Evolutionary conservation across 2,797 vertebrate genomes (phyloP), one percentile per base, ranked within the genome.

Genomic region (Tadarida brasiliensis): DNA sequence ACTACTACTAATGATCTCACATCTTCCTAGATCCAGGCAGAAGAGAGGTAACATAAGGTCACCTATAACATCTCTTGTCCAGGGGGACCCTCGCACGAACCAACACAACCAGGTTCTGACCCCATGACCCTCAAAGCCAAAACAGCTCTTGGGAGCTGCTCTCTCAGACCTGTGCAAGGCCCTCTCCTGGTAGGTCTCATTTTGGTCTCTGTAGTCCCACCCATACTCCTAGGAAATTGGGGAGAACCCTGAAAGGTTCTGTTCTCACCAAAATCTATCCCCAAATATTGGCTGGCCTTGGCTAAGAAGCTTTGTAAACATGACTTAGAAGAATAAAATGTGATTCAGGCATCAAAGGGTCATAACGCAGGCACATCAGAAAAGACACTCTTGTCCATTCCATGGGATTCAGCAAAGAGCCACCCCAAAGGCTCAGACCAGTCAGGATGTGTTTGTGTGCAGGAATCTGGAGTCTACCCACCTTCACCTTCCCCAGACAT

Each of bases 1-100:
- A 95, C 63, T 95, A 3, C 5, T 95, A 96, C 91, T 94, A 94
- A 97, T 91, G 77, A 85, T 92, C 90, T 96, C 94, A 96, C 59
- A 57, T 92, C 97, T 98, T 97, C 73, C 80, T 98, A 99, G 99
- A 99, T 89, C 96, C 98, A 19, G 98, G 96, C 98, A 99, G 95
- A 99, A 99, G 94, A n/a, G 3, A 96, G 98, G 4, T 24, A 39
- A 39, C 63, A 65, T n/a, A 35, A 68, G 67, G 67, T 35, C n/a
- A 20, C 17, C 14, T 11, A 35, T 10, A 68, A 5, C 4, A 10
- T 20, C n/a, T 33, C 33, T 15, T 28, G 22, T 35, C 33, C 3
- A 9, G 19, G 4, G 0, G 19, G 67, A 19, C 20, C 20, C 10
- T 22, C 11, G 17, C 65, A 35, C n/a, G 20, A 33, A 8, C 17